These are phyloP conservation scores for Corvus cornix DNA, from an alignment of 2,113 vertebrate genomes.

Conservation along the genomic window DNA sequence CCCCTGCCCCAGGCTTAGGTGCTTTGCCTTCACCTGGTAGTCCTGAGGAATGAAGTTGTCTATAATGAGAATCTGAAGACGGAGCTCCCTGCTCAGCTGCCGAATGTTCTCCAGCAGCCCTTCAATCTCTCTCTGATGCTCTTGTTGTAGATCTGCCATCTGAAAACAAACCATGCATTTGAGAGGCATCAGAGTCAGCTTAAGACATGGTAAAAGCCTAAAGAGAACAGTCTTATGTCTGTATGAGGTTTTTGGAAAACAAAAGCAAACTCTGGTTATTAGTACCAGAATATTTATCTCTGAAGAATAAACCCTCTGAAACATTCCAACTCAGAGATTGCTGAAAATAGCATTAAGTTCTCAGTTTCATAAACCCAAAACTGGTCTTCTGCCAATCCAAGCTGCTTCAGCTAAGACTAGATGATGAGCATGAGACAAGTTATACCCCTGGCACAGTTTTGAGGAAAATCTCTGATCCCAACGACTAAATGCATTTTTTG, in stretches of 20 bases:
- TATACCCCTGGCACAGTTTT: not conserved
- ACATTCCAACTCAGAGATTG: not conserved
- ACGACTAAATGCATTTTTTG: not conserved
- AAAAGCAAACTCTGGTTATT: not conserved
- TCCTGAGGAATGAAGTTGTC: constrained; percentile 98
- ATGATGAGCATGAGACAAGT: not conserved
- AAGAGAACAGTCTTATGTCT: not conserved
- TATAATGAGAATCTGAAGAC: constrained; percentile 97
- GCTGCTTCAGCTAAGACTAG: not conserved
- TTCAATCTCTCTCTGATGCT: constrained; percentile 95
- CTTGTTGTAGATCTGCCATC: constrained; percentile 98
- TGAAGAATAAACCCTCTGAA: not conserved
- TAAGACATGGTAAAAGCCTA: not conserved
- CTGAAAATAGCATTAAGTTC: not conserved
- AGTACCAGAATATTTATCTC: not conserved
- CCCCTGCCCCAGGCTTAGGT: not conserved
- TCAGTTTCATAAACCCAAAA: not conserved
- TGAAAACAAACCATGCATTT: constrained; percentile 34
- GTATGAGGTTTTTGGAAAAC: not conserved
- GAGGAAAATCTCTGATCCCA: not conserved
- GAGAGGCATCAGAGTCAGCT: not conserved
- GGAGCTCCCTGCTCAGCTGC: constrained; percentile 93
- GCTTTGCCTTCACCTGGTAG: constrained; percentile 83
- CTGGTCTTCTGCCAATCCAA: not conserved
- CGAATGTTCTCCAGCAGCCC: constrained; percentile 94